Percentiles rank a stretch among this genome's conserved stretches.
These are phyloP conservation scores for Okapia johnstoni DNA, from an alignment of 2,113 vertebrate species.

Conservation along the genomic window DNA sequence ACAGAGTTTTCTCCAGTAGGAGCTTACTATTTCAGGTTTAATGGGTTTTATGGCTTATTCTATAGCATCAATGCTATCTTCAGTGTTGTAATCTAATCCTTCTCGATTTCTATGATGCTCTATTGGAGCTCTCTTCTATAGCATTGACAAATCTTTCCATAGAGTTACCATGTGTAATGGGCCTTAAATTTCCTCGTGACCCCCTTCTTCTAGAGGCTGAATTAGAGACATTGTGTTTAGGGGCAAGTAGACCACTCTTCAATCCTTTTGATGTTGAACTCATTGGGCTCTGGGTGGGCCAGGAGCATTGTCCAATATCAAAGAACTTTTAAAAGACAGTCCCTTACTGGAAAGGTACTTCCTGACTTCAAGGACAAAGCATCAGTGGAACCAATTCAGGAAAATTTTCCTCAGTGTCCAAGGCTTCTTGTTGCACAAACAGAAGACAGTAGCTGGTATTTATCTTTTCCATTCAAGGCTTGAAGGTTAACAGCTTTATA, in stretches of 20 bases:
- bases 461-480: neutral
- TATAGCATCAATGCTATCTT: neutral
- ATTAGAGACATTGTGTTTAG: neutral
- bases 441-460: neutral
- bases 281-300: neutral
- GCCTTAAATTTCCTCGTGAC: neutral
- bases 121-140: neutral
- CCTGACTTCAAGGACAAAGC: neutral
- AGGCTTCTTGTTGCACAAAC: neutral
- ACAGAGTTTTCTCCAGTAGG: neutral
- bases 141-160: neutral
- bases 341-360: neutral
- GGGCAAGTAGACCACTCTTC: neutral
- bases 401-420: neutral
- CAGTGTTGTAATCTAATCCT: neutral
- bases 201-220: neutral
- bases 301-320: neutral
- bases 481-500: neutral
- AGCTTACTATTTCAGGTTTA: neutral
- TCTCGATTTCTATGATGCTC: neutral
- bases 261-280: neutral
- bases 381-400: neutral
- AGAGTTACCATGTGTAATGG: neutral
- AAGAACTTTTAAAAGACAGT: neutral
- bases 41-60: neutral